Conservation (phyloP, 2,888 invertebrate species). For the Drosophila histrio region DNA sequence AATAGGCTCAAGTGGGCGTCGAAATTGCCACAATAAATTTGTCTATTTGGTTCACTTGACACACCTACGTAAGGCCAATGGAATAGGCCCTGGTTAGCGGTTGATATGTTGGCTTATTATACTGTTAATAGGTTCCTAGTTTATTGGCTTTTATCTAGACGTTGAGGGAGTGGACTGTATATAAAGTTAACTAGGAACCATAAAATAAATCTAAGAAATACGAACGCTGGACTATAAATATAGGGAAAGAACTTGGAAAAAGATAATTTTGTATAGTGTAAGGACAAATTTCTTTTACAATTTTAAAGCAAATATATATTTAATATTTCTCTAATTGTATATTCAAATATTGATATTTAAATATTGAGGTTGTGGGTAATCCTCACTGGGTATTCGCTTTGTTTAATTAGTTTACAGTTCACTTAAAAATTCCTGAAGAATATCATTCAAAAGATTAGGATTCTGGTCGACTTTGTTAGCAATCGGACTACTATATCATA, state of each 20-base stretch:
- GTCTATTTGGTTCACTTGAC: slow-evolving; percentile 68
- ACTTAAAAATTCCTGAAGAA: too few species aligned
- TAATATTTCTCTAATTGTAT: too few species aligned
- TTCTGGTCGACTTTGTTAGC: too few species aligned
- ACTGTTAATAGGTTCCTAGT: slow-evolving; percentile 30
- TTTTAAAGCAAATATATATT: too few species aligned
- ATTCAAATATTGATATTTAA: too few species aligned
- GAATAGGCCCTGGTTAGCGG: slow-evolving; percentile 18
- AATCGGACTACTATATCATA: too few species aligned
- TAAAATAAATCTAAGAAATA: not conserved
- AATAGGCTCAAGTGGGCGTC: slow-evolving; percentile 51
- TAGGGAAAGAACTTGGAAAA: not conserved
- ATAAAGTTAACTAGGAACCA: not conserved
- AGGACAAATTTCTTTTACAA: too few species aligned
- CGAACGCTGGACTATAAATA: not conserved
- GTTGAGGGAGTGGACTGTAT: not conserved
- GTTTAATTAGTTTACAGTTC: too few species aligned
- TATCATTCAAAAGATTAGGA: too few species aligned
- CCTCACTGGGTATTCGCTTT: too few species aligned
- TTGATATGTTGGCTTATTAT: slow-evolving; percentile 15
- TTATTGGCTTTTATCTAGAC: slow-evolving; percentile 43
- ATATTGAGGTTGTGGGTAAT: too few species aligned
- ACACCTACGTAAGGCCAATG: slow-evolving; percentile 59
- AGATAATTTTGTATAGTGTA: not conserved
- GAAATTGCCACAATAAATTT: slow-evolving; percentile 61